Evolutionary conservation across 2,797 vertebrate genomes (phyloP), one percentile per base, ranked within the genome.

Genomic region (Enteromius argenteus): DNA sequence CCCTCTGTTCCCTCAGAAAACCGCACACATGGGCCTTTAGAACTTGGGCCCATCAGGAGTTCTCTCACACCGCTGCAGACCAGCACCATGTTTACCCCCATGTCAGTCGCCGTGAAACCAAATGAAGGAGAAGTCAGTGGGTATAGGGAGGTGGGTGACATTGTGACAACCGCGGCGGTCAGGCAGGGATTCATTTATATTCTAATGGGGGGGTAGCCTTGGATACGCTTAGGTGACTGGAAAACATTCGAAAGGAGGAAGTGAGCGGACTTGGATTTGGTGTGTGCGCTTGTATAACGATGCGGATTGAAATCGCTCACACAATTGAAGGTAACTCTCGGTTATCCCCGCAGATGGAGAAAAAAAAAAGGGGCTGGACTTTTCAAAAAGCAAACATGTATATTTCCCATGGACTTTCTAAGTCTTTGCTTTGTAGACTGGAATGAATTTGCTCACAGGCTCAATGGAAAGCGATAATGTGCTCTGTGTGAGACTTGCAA

Each of bases 181-280:
- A 35, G 93, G 80, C 42, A 79, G 84, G 83, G 85, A 62, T 86
- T 85, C 87, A 98, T 98, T 97, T 96, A 95, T 97, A 94, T 98
- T 97, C 97, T 84, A 91, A 93, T 95, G 53, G 91, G 90, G 86
- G 89, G 91, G 97, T 98, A 93, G 96, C 95, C 97, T 91, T 98
- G 97, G 97, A 96, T 96, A 98, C 97, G 87, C 91, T 89, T 89
- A 95, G 94, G 96, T 96, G 94, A 96, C 95, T 96, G 96, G 93
- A 92, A 95, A 97, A 93, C 96, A 96, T 96, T 93, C 94, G 90
- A 88, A 81, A 89, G 95, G 91, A 96, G 96, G 96, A 96, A 96
- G 93, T 95, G 88, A 90, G 91, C 87, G 90, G 92, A 91, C 85
- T 88, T 88, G 86, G 90, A 92, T 94, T 94, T 90, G 87, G 91